Evolutionary conservation across 2,888 invertebrate species (phyloP), one percentile per base, ranked within the genome.

Genomic region (Stratiomys singularior): DNA sequence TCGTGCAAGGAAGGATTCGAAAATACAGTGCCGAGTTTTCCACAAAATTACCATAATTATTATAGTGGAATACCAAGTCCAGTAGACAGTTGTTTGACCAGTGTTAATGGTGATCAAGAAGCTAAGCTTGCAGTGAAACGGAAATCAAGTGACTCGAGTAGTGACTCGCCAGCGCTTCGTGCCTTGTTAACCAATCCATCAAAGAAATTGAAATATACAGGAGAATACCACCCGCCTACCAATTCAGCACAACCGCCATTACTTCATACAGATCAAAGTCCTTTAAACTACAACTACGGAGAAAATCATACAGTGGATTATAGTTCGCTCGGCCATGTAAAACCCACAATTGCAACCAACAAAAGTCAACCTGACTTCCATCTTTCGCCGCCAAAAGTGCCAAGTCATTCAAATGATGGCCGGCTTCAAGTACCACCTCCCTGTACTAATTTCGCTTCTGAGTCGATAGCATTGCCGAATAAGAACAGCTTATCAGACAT

Each of bases 131-230:
- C 56, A 47, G 74, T n/a, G 13, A 63, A 78, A 21, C 13, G 47
- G 47, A 69, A 69, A 13, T 23, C 58, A 13, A 76, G 37, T 64
- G 71, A 76, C 0, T 11, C 66, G 25, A 37, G 1, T 25, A 44
- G 58, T 74, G 89, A 89, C 82, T 89, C 89, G 18, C 89, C 91
- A 15, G 91, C 91, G 58, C 84, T 92, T 23, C 88, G 92, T 81
- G 90, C 91, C 0, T 83, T 92, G 72, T 85, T 92, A 77, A 89
- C 89, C 2, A 86, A 86, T 81, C 87, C 87, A 18, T 83, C 82
- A 0, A 86, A 86, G 81, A 87, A 86, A 78, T 80, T 85, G 1
- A 85, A 86, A 79, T 86, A 87, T 76, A 83, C 84, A 4, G 85
- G 87, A 7, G 84, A 86, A 25, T 87, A 86, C 52, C 85, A 84